Base-by-base conservation (phyloP, 53 echinoderm and acorn worm genomes). In the Actinopyga echinites region DNA sequence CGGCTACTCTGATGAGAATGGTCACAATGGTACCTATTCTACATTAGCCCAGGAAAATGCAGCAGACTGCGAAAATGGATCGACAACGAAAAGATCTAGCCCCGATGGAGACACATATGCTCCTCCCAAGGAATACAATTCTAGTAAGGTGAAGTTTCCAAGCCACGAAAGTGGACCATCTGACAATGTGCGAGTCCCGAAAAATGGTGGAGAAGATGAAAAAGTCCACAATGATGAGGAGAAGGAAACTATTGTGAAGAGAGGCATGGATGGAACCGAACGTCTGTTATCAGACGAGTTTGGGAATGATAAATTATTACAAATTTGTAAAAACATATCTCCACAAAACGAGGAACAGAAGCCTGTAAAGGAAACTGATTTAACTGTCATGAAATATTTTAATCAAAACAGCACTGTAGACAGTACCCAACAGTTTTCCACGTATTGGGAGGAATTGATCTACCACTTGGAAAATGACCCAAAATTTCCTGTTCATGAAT, bases 1-100 rank as follows among this genome's bases (percentile, higher is more conserved):
- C 83, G 99, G 99, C 6, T 99, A 85, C 52, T 94, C 94, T 32
- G 99, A 99, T 75, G 99, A 94, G 67, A 89, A 94, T 71, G 77
- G 83, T 52, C 83, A 86, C 37, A 82, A 83, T 32, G 77, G 83
- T 13, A 38, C 55, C 15, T 54, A 78, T 37, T 44, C 65, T 17
- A n/a, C 54, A 19, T 1, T 55, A 28, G 53, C 32, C 29, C 9
- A 29, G 66, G 68, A 66, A 5, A 83, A 6, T 52, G 23, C 82
- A 21, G 25, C 36, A 8, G 5, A 44, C 0, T 3, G 25, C 10
- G 71, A 40, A 24, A 33, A 32, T 5, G 31, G 9, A 24, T 19
- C 49, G 54, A 45, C 56, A 55, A 29, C 53, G 77, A 56, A 56
- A 55, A 77, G 71, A 22, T 71, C 71, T 17, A 71, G 71, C n/a